Percentiles rank a stretch among this genome's conserved stretches.
Evolutionary conservation across 1,140 invertebrate genomes (phyloP).

Genomic region (Bilobella aurantiaca): DNA sequence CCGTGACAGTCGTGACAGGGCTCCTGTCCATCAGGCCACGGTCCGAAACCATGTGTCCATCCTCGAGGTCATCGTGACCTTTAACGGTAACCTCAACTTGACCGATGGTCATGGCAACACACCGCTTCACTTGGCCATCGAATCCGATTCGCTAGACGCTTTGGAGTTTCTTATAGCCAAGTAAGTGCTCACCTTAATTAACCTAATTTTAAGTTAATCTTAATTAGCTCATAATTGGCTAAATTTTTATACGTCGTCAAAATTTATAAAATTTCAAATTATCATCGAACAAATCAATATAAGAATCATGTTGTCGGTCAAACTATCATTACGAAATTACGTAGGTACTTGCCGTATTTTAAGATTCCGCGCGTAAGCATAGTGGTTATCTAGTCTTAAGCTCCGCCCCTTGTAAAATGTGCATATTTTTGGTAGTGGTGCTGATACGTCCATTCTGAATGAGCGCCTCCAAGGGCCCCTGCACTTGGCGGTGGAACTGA

Average conservation of each 20-base stretch:
- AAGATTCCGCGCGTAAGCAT: too few relatives aligned
- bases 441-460: conserved; percentile 59
- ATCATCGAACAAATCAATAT: background rate
- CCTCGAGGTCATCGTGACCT: conserved; percentile 57
- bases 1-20: conserved; percentile 58
- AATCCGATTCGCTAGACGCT: conserved; percentile 56
- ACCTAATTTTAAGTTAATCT: background rate
- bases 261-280: background rate
- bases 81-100: conserved; percentile 59
- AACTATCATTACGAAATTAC: too few relatives aligned
- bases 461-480: conserved; percentile 63
- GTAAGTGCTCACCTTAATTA: conserved; percentile 46
- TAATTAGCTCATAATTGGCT: too few relatives aligned
- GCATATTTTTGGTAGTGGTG: conserved; percentile 46
- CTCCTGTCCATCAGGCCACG: conserved; percentile 47
- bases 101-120: conserved; percentile 66
- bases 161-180: conserved; percentile 60
- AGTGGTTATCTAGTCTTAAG: too few relatives aligned
- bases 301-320: too few relatives aligned
- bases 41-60: conserved; percentile 61
- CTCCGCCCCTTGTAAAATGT: background rate
- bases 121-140: conserved; percentile 67
- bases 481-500: conserved; percentile 64
- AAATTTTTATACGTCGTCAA: background rate
- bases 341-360: too few relatives aligned